These are phyloP conservation scores for Ibidorhyncha struthersii DNA, from an alignment of 2,113 vertebrate species.

Conservation along the genomic window DNA sequence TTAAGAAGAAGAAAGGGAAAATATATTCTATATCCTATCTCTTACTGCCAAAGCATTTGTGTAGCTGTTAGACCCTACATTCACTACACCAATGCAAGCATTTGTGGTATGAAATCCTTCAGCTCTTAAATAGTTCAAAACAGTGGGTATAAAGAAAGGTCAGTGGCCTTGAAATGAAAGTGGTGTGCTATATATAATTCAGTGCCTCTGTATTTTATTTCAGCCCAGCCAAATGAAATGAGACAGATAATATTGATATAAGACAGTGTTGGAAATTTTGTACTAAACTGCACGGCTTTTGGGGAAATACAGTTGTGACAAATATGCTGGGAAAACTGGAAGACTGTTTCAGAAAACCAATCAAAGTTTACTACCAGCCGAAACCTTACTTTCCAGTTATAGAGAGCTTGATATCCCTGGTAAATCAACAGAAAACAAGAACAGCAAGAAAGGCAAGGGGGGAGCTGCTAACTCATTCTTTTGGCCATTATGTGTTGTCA, in stretches of 20 bases:
- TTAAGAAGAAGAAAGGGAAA: background rate
- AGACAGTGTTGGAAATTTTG: background rate
- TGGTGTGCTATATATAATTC: background rate
- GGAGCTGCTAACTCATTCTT: background rate
- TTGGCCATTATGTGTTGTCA: background rate
- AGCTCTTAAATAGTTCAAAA: background rate
- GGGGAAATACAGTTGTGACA: background rate
- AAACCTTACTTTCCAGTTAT: background rate
- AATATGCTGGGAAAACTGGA: background rate
- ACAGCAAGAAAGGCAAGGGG: background rate
- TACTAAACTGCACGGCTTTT: background rate
- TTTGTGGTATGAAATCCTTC: background rate
- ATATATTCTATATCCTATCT: background rate
- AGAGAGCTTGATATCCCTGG: background rate
- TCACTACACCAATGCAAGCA: background rate
- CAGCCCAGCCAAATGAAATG: background rate
- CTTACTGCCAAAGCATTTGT: background rate
- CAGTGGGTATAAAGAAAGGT: background rate
- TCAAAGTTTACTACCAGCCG: background rate
- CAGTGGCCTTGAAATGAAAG: background rate
- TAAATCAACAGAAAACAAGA: background rate
- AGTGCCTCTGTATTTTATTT: background rate
- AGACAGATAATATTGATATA: background rate
- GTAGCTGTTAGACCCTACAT: background rate
- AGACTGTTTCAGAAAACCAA: background rate